Evolutionary conservation across 1,140 invertebrate species (phyloP).

Genomic region (Saccostrea echinata): DNA sequence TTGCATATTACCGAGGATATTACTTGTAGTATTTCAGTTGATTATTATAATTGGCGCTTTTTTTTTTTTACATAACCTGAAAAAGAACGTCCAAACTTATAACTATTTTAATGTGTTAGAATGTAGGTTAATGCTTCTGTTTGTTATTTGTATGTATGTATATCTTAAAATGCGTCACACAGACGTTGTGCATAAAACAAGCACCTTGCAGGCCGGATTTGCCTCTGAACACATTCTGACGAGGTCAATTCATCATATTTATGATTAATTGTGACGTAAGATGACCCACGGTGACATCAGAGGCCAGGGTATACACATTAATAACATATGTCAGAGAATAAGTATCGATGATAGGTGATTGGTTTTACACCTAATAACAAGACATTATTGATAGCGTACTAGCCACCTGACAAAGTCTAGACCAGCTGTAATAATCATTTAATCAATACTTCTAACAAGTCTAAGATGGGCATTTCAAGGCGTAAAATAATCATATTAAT

Average conservation of each 20-base stretch:
- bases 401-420: neutral
- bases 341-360: conserved; percentile 8
- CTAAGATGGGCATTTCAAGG: neutral
- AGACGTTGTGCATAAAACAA: neutral
- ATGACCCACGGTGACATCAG: neutral
- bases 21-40: too few species aligned
- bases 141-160: too few species aligned
- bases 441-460: too few species aligned
- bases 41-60: too few species aligned
- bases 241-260: neutral
- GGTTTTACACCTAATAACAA: neutral
- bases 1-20: too few species aligned
- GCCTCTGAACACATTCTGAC: neutral
- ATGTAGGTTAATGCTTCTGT: too few species aligned
- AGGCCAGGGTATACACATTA: neutral
- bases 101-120: too few species aligned
- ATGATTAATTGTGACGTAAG: conserved; percentile 6
- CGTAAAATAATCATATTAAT: neutral
- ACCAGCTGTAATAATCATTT: neutral
- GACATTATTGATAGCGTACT: neutral
- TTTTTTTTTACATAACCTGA: too few species aligned
- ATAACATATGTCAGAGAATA: neutral
- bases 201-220: neutral
- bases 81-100: too few species aligned
- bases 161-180: neutral